Conservation (phyloP, 1,140 invertebrate species). For the Cotesia typhae region DNA sequence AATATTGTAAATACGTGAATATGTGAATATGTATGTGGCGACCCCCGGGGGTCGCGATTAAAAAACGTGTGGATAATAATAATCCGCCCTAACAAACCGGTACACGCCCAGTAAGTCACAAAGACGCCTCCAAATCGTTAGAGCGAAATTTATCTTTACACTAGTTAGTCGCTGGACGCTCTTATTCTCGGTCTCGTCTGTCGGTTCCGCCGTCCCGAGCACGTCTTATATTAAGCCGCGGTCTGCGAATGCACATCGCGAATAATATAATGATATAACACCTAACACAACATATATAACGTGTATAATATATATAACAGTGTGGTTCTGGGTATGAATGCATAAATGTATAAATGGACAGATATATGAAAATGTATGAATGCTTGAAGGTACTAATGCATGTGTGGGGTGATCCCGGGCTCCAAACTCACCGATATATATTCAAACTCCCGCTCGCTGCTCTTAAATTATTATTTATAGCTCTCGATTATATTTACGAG, state of each 20-base stretch:
- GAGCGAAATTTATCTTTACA: conserved; percentile 38
- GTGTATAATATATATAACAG: too few species aligned
- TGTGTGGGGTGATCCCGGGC: too few species aligned
- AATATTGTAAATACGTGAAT: too few species aligned
- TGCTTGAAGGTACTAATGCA: too few species aligned
- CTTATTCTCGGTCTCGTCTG: conserved; percentile 14
- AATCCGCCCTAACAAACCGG: conserved; percentile 41
- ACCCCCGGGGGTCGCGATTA: conserved; percentile 16
- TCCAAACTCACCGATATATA: too few species aligned
- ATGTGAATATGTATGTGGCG: too few species aligned
- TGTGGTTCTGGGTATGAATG: too few species aligned
- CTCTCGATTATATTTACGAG: conserved; percentile 42
- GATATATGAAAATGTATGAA: too few species aligned
- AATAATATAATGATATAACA: too few species aligned
- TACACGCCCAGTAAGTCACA: conserved; percentile 36
- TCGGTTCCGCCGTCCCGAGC: not conserved
- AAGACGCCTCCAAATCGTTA: conserved; percentile 35
- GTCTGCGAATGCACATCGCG: not conserved
- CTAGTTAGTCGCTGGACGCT: conserved; percentile 22
- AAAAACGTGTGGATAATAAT: conserved; percentile 30
- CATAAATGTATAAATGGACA: too few species aligned
- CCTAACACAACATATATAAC: too few species aligned
- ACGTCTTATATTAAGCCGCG: not conserved
- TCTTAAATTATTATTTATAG: conserved; percentile 56
- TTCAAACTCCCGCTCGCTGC: conserved; percentile 8